A percentile compares a stretch with the other conserved stretches of the same genome.
These are phyloP conservation scores for Romanogobio albipinnatus DNA, from an alignment of 2,113 vertebrate species.

Conservation along the genomic window DNA sequence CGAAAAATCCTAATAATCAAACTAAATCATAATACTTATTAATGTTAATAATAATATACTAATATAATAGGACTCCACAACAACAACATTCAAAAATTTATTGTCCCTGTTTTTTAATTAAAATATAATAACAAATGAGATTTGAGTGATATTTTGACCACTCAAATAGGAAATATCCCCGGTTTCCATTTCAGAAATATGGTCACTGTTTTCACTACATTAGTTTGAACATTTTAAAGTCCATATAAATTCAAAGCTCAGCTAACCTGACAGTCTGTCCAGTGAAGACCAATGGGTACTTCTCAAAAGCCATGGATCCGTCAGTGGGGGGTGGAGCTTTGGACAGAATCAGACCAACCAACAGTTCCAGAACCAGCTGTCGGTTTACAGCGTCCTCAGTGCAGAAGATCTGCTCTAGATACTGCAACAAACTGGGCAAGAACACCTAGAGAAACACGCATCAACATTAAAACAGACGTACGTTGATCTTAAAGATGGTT, in stretches of 20 bases:
- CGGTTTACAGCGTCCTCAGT: slow-evolving; percentile 64
- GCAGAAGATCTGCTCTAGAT: slow-evolving; percentile 77
- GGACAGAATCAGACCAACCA: slow-evolving; percentile 87
- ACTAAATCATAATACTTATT: too few relatives aligned
- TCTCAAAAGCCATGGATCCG: slow-evolving; percentile 93
- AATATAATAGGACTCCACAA: too few relatives aligned
- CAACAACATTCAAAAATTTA: too few relatives aligned
- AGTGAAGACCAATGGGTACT: slow-evolving; percentile 89
- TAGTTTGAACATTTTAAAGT: not conserved
- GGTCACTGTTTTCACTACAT: too few relatives aligned
- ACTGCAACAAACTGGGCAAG: slow-evolving; percentile 85
- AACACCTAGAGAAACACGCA: slow-evolving; percentile 77
- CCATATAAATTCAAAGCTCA: not conserved
- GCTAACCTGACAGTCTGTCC: slow-evolving; percentile 76
- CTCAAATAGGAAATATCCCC: too few relatives aligned
- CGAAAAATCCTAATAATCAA: too few relatives aligned
- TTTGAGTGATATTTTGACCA: too few relatives aligned
- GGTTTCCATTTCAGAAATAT: too few relatives aligned
- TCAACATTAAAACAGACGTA: not conserved
- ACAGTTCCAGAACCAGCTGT: slow-evolving; percentile 77
- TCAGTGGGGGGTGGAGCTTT: slow-evolving; percentile 90
- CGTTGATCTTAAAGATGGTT: not conserved
- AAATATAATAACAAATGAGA: too few relatives aligned
- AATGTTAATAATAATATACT: too few relatives aligned
- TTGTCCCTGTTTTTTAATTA: too few relatives aligned